Conservation (phyloP, 2,797 vertebrate genomes). For the Poecilia wingei region DNA sequence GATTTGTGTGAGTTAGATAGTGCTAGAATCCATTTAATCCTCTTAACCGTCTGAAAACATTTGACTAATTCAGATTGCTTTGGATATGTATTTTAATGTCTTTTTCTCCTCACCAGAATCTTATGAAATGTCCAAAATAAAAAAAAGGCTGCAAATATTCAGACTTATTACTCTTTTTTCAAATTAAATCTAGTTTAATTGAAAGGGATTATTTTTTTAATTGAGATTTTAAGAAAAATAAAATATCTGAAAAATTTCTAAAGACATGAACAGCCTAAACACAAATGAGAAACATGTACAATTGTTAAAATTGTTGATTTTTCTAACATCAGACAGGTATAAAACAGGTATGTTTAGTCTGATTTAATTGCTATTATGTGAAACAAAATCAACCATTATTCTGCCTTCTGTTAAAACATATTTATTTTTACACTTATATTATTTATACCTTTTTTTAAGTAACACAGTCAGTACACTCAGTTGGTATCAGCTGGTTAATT, state of each 20-base stretch:
- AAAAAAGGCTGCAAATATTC: not conserved
- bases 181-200: not conserved
- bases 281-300: not conserved
- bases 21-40: conserved; percentile 28
- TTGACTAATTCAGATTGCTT: not conserved
- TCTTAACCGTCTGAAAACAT: conserved; percentile 11
- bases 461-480: not conserved
- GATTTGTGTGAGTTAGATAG: conserved; percentile 29
- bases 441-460: not conserved
- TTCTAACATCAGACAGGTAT: not conserved
- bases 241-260: not conserved
- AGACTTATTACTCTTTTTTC: not conserved
- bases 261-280: not conserved
- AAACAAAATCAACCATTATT: not conserved
- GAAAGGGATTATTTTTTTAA: not conserved
- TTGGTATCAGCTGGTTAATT: not conserved
- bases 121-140: not conserved
- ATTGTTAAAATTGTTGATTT: not conserved
- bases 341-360: too few relatives aligned
- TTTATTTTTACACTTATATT: not conserved
- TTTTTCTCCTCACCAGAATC: not conserved
- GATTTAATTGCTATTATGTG: too few relatives aligned
- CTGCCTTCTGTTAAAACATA: not conserved
- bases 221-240: not conserved
- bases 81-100: not conserved